Evolutionary conservation across 2,888 invertebrate genomes (phyloP).

Genomic region (Resseliella maxima): DNA sequence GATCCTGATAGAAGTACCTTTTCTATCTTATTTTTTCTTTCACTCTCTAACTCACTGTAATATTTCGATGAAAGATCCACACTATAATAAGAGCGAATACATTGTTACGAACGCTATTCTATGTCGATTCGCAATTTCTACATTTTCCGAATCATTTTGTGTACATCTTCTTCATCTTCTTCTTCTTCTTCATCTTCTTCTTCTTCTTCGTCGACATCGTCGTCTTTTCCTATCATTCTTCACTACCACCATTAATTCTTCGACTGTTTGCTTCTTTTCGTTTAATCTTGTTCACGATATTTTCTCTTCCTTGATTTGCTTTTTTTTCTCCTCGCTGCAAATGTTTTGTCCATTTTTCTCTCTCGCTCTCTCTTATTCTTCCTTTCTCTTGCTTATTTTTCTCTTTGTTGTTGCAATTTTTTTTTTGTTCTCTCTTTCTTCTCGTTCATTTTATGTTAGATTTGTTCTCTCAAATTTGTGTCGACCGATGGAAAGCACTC

Average conservation of each 20-base stretch:
- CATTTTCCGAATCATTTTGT: conserved; percentile 42
- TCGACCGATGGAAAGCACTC: background rate
- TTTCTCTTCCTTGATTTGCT: background rate
- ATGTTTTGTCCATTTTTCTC: background rate
- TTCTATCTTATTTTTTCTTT: background rate
- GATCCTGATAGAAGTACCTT: background rate
- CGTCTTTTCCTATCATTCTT: background rate
- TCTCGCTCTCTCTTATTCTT: background rate
- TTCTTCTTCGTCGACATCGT: background rate
- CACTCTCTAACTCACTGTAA: background rate
- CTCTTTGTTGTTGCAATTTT: background rate
- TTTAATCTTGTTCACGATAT: conserved; percentile 39
- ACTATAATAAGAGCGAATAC: background rate
- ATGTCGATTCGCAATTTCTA: conserved; percentile 6
- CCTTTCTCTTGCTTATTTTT: background rate
- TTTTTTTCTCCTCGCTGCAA: background rate
- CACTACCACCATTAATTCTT: conserved; percentile 17
- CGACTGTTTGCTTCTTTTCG: conserved; percentile 3
- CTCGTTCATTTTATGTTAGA: background rate
- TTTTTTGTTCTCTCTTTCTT: background rate
- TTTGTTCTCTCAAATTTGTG: background rate
- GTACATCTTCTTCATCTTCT: conserved; percentile 24
- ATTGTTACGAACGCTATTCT: conserved; percentile 1
- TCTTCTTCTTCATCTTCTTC: conserved; percentile 30
- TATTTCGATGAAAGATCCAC: background rate